phyloP scores from a whole-genome alignment of 2,113 vertebrate genomes.

The Machaerirhynchus nigripectus region DNA sequence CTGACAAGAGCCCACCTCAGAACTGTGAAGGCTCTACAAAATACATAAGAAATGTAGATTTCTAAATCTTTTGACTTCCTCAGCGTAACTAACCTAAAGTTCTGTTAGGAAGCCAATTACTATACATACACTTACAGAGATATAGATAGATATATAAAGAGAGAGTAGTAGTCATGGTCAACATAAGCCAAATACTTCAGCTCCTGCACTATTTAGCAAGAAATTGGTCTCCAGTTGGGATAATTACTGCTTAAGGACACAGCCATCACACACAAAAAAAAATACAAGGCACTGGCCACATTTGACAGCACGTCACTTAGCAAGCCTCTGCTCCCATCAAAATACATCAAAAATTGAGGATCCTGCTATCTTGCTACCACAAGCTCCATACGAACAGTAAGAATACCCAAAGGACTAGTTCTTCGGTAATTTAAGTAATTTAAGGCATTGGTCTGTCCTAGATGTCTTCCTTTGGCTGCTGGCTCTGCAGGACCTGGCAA shows the following conservation, averaged over 20 bases:
- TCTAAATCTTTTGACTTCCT: not conserved
- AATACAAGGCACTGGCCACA: not conserved
- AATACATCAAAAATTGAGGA: not conserved
- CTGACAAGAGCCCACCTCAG: not conserved
- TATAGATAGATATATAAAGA: not conserved
- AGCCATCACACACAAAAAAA: not conserved
- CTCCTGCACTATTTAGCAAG: not conserved
- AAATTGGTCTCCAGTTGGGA: not conserved
- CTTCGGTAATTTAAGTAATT: not conserved
- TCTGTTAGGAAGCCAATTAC: not conserved
- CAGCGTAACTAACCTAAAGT: not conserved
- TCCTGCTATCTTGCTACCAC: not conserved
- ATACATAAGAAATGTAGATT: not conserved
- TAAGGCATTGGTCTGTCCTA: not conserved
- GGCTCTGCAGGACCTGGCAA: not conserved
- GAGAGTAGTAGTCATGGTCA: not conserved
- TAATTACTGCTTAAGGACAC: not conserved
- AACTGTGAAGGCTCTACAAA: not conserved
- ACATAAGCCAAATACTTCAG: not conserved
- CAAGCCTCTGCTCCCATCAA: not conserved
- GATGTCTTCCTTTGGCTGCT: not conserved
- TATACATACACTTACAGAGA: not conserved
- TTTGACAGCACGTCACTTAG: not conserved
- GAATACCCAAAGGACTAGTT: not conserved
- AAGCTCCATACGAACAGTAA: not conserved